phyloP scores from a whole-genome alignment of 2,797 vertebrate genomes.

The Phyllotis vaccarum region DNA sequence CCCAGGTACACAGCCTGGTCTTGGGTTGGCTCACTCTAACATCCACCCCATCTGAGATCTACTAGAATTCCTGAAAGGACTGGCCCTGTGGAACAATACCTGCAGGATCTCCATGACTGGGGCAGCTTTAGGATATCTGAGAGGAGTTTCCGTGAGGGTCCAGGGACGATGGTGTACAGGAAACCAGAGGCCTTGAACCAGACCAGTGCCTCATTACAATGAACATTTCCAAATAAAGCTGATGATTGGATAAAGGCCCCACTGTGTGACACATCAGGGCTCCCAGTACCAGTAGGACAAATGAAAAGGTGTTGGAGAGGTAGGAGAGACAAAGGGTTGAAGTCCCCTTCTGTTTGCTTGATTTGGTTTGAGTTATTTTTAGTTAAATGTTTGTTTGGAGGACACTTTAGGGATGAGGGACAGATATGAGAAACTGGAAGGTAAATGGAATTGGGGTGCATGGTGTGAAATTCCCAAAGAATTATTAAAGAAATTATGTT shows the following conservation, averaged over 20 bases:
- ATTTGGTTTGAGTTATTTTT: background rate
- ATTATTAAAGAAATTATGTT: background rate
- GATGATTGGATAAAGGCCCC: background rate
- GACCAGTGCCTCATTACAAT: background rate
- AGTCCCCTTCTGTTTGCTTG: background rate
- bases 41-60: background rate
- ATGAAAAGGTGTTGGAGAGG: background rate
- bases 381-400: background rate
- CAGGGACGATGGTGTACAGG: background rate
- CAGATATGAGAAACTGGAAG: background rate
- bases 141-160: background rate
- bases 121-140: background rate
- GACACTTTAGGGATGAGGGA: background rate
- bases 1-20: background rate
- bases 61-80: background rate
- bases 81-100: background rate
- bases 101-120: background rate
- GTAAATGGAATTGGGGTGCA: background rate
- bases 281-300: background rate
- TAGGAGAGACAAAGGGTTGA: background rate
- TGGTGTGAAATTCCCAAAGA: background rate
- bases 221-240: background rate
- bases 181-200: background rate
- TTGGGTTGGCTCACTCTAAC: background rate
- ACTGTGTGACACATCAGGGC: background rate